Conservation (phyloP, 1,140 invertebrate species). For the Atopsyche davidsoni region DNA sequence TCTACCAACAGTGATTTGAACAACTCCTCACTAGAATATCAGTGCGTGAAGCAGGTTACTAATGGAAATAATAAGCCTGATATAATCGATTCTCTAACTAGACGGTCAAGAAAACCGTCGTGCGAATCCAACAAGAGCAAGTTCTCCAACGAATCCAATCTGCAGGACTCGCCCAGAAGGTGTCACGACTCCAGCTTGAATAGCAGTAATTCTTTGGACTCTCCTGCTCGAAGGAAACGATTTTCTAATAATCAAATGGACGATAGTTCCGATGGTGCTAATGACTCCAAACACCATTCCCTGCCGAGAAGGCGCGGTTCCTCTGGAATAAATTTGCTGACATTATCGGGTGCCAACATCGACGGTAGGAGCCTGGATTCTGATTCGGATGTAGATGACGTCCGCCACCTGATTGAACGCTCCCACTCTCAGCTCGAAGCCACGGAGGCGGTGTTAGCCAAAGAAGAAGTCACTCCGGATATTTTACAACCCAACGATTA, state of each 20-base stretch:
- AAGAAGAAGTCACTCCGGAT: conserved; percentile 41
- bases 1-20: conserved; percentile 28
- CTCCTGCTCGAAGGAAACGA: conserved; percentile 36
- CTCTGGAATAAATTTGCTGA: conserved; percentile 10
- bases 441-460: conserved; percentile 40
- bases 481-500: conserved; percentile 45
- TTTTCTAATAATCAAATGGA: conserved; percentile 42
- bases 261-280: conserved; percentile 42
- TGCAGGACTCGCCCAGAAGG: conserved; percentile 2
- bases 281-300: conserved; percentile 11
- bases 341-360: conserved; percentile 28
- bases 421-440: conserved; percentile 41
- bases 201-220: conserved; percentile 35
- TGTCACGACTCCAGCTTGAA: conserved; percentile 35
- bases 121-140: conserved; percentile 23
- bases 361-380: conserved; percentile 50
- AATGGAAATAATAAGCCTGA: conserved; percentile 40
- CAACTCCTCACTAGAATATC: conserved; percentile 27
- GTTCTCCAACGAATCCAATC: conserved; percentile 20
- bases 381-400: conserved; percentile 61
- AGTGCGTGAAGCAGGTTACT: conserved; percentile 30
- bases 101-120: conserved; percentile 33
- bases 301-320: conserved; percentile 19
- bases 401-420: conserved; percentile 49
- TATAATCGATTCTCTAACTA: conserved; percentile 41